A percentile compares a stretch with the other conserved stretches of the same genome.
Evolutionary conservation across 2,113 vertebrate genomes (phyloP).

Genomic region (Electrona antarctica): DNA sequence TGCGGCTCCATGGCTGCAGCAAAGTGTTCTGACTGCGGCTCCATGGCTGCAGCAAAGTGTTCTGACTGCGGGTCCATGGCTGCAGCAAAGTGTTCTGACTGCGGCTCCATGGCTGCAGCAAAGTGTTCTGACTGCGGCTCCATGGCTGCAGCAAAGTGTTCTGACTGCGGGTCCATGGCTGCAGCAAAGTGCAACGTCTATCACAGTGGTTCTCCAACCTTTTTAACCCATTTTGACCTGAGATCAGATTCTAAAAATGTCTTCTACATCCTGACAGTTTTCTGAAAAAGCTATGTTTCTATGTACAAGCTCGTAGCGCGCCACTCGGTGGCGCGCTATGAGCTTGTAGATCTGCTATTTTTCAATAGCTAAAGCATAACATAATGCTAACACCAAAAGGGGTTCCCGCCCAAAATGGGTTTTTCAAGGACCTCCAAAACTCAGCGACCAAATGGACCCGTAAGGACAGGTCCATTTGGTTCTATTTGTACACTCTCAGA

Average conservation of each 20-base stretch:
- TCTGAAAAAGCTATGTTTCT: too few species aligned
- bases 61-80: constrained; percentile 9
- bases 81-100: constrained; percentile 2
- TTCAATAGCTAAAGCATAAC: too few species aligned
- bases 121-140: constrained; percentile 18
- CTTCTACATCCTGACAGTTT: too few species aligned
- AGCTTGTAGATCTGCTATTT: too few species aligned
- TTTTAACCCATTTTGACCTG: too few species aligned
- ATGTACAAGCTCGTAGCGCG: too few species aligned
- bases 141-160: constrained; percentile 15
- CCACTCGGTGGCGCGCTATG: too few species aligned
- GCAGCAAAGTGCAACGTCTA: constrained; percentile 2
- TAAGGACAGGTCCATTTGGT: too few species aligned
- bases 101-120: not conserved
- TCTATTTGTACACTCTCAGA: too few species aligned
- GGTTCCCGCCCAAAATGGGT: too few species aligned
- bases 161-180: constrained; percentile 23
- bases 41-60: constrained; percentile 1
- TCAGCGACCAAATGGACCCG: not conserved
- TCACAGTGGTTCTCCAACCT: not conserved
- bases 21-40: constrained; percentile 20
- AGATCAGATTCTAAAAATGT: too few species aligned
- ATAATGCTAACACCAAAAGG: too few species aligned
- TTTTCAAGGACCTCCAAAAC: not conserved
- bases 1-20: not conserved